Base-by-base conservation (phyloP, 2,797 vertebrate genomes). In the Spinus pinus region DNA sequence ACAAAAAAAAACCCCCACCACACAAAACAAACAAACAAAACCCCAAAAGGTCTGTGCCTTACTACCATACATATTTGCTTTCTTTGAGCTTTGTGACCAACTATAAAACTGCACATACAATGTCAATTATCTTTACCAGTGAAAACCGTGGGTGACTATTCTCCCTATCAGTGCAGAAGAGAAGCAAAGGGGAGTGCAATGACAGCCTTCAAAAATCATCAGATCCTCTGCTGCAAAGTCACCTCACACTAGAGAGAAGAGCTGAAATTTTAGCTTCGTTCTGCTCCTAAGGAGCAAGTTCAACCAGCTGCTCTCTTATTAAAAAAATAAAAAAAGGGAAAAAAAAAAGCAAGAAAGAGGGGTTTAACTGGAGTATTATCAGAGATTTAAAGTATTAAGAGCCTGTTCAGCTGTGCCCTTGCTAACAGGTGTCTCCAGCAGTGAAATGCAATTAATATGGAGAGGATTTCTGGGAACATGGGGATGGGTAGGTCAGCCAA, bases 341-440 rank as follows among this genome's bases (percentile, higher is more conserved):
- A 11, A 9, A 11, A 9, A 16, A 37, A 49, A 0, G 5, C 15
- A 54, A 79, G 44, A 44, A 58, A 75, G 33, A 82, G n/a, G 50
- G 44, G 39, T 86, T 93, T 94, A 90, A 86, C 69, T 64, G 33
- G n/a, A 77, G 82, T 15, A 86, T 95, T 95, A 94, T 82, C 85
- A 77, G 85, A 91, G 93, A 94, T 94, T 86, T 93, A 64, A 81
- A 86, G 73, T 60, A 91, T 95, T 95, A 96, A 86, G 70, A 73
- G 73, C 22, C 39, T 57, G 92, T n/a, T 93, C 73, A 82, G 92
- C 88, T 73, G 85, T 77, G 47, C 75, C 92, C 67, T 93, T 80
- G 33, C 41, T 88, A 94, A 94, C 96, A 97, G 96, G 93, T 96
- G 95, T 91, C 90, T 93, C 78, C 94, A 96, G 84, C 90, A 85